phyloP scores from a whole-genome alignment of 2,797 vertebrate genomes.

The Hipposideros larvatus region DNA sequence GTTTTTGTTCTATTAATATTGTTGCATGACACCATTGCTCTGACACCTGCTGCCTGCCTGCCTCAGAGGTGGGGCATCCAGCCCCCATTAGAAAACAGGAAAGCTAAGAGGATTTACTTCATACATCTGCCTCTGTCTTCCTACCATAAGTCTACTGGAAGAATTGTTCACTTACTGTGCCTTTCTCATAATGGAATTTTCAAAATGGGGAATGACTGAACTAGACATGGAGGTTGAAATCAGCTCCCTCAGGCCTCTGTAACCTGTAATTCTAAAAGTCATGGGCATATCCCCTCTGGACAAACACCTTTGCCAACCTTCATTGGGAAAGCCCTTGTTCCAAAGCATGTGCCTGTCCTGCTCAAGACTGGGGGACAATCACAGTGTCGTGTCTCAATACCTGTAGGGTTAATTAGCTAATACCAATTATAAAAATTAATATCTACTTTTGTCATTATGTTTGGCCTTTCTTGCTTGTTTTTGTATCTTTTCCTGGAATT shows the following conservation, averaged over 20 bases:
- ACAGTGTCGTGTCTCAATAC: neutral
- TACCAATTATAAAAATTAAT: neutral
- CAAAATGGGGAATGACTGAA: neutral
- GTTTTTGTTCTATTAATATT: neutral
- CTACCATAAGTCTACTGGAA: neutral
- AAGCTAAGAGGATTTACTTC: neutral
- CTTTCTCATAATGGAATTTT: constrained; percentile 24
- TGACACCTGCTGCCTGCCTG: neutral
- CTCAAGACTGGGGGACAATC: neutral
- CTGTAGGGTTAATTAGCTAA: neutral
- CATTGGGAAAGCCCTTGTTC: neutral
- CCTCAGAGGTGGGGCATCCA: neutral
- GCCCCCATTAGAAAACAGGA: neutral
- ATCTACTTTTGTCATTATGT: neutral
- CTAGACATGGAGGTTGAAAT: neutral
- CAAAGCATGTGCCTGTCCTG: neutral
- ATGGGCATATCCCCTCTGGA: neutral
- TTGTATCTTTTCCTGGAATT: neutral
- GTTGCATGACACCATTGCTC: neutral
- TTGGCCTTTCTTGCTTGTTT: neutral
- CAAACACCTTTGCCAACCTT: constrained; percentile 8
- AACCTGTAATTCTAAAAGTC: constrained; percentile 24
- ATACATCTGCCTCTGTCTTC: neutral
- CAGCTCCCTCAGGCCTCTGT: neutral
- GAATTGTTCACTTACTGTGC: neutral